phyloP scores from a whole-genome alignment of 2,888 invertebrate species.

The Scotopteryx bipunctaria region DNA sequence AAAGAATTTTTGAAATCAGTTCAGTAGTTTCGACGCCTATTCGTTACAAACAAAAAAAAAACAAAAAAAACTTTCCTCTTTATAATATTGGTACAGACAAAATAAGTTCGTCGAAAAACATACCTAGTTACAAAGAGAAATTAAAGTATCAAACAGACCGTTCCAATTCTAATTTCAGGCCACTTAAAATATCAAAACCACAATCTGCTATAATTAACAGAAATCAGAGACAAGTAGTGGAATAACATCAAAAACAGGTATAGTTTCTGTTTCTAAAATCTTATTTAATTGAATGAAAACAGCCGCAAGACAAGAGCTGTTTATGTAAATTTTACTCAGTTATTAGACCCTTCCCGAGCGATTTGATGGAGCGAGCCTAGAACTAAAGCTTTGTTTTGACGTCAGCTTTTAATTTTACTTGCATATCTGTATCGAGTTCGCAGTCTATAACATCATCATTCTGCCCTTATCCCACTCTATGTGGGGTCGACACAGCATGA shows the following conservation, averaged over 20 bases:
- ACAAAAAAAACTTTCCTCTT: no score
- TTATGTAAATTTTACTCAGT: constrained; percentile 78
- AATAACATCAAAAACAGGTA: constrained; percentile 56
- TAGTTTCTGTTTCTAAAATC: constrained; percentile 69
- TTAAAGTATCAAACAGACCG: not conserved
- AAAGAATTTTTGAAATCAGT: no score
- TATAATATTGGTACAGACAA: no score
- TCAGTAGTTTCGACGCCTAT: no score
- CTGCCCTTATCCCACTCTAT: no score
- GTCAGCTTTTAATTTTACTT: constrained; percentile 55
- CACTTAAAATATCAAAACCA: constrained; percentile 23
- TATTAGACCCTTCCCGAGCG: constrained; percentile 67
- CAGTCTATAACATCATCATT: no score
- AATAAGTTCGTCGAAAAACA: not conserved
- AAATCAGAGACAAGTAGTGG: constrained; percentile 32
- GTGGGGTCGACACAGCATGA: no score
- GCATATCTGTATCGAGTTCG: constrained; percentile 27
- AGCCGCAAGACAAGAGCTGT: constrained; percentile 73
- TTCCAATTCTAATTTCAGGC: constrained; percentile 2
- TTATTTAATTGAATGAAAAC: constrained; percentile 82
- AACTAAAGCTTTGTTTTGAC: constrained; percentile 57
- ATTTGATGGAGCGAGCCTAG: constrained; percentile 51
- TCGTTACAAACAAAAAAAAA: no score
- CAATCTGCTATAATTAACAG: constrained; percentile 27
- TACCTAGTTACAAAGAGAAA: constrained; percentile 7